Evolutionary conservation across 2,888 invertebrate genomes (phyloP).

Genomic region (Eurois occulta): DNA sequence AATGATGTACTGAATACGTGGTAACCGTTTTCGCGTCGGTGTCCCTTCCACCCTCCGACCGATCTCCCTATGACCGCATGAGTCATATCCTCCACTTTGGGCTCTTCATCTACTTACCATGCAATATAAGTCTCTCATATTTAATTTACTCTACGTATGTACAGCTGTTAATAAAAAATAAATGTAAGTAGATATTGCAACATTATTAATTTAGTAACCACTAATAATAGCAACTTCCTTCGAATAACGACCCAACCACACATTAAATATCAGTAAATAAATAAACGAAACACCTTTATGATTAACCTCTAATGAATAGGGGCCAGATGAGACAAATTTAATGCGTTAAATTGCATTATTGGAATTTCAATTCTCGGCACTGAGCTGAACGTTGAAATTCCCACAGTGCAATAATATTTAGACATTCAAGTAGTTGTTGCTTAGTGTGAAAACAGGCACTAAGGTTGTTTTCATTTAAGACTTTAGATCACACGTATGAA

Average conservation of each 20-base stretch:
- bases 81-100: not conserved
- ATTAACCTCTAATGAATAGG: constrained; percentile 22
- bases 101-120: not conserved
- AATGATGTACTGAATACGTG: too few relatives aligned
- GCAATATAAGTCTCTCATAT: not conserved
- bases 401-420: not conserved
- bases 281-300: constrained; percentile 18
- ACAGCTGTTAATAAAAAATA: not conserved
- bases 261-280: constrained; percentile 19
- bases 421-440: not conserved
- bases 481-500: constrained; percentile 34
- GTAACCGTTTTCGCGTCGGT: too few relatives aligned
- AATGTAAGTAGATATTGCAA: not conserved
- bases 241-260: constrained; percentile 1
- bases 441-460: not conserved
- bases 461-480: constrained; percentile 37
- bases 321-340: constrained; percentile 10
- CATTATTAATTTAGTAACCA: constrained; percentile 18
- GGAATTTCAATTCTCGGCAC: not conserved
- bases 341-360: not conserved
- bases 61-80: not conserved
- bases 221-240: constrained; percentile 23
- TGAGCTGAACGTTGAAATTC: not conserved
- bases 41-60: too few relatives aligned
- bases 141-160: not conserved